A percentile compares a stretch with the other conserved stretches of the same genome.
Conservation (phyloP, 2,113 vertebrate genomes). For the Aspidoscelis tigris region DNA sequence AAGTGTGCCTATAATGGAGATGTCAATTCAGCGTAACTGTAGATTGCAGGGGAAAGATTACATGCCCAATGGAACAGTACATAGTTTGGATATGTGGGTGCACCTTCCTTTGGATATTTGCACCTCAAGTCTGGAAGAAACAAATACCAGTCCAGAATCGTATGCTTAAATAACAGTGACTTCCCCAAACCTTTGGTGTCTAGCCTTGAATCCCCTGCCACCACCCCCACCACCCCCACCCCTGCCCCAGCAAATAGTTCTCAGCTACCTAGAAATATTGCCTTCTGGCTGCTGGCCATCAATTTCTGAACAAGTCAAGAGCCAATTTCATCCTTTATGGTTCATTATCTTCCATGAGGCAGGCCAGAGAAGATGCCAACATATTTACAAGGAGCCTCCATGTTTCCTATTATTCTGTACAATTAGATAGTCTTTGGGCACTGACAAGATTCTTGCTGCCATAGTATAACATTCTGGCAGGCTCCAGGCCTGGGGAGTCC, state of each 20-base stretch:
- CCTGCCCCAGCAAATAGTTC: conserved; percentile 26
- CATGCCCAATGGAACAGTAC: no score
- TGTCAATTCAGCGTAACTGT: neutral
- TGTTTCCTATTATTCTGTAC: conserved; percentile 38
- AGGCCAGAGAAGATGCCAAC: conserved; percentile 29
- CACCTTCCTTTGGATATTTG: neutral
- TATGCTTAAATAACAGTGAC: neutral
- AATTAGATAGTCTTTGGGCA: conserved; percentile 41
- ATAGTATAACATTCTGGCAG: conserved; percentile 53
- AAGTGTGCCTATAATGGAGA: neutral
- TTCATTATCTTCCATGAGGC: conserved; percentile 31
- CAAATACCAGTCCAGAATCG: neutral
- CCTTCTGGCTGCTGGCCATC: conserved; percentile 51
- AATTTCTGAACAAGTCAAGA: conserved; percentile 51
- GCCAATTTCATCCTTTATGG: conserved; percentile 32
- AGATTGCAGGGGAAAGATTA: neutral
- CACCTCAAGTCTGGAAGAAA: no score
- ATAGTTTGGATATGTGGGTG: neutral
- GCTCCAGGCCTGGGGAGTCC: conserved; percentile 32
- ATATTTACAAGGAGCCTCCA: conserved; percentile 3
- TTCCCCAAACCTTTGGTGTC: neutral
- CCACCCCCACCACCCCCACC: no score
- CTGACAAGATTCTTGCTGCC: conserved; percentile 48
- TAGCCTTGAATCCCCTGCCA: no score
- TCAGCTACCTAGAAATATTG: conserved; percentile 52